These are phyloP conservation scores for Netelia virgata DNA, from an alignment of 2,888 invertebrate species.

Conservation along the genomic window DNA sequence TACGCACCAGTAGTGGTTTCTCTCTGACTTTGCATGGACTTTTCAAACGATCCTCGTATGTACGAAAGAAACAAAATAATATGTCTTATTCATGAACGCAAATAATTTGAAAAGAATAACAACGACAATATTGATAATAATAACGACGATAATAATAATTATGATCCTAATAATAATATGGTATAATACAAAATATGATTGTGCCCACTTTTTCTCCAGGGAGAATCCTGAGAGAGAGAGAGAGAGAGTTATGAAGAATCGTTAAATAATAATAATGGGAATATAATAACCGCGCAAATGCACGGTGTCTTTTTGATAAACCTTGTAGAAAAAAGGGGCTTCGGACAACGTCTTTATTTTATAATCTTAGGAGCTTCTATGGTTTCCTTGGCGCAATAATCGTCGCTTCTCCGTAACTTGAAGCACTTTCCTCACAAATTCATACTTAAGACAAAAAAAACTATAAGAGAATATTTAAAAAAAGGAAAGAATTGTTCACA, in stretches of 20 bases:
- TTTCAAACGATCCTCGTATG: too few relatives aligned
- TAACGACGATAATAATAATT: slow-evolving; percentile 12
- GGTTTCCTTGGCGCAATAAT: slow-evolving; percentile 52
- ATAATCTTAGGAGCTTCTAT: slow-evolving; percentile 44
- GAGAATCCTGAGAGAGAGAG: background rate
- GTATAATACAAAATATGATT: slow-evolving; percentile 14
- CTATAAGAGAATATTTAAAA: background rate
- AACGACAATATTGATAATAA: slow-evolving; percentile 25
- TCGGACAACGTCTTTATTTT: slow-evolving; percentile 44
- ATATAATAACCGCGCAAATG: slow-evolving; percentile 49
- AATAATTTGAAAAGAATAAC: too few relatives aligned
- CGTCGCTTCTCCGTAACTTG: slow-evolving; percentile 33
- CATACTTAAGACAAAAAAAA: slow-evolving; percentile 29
- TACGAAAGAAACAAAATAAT: background rate
- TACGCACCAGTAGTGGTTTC: too few relatives aligned
- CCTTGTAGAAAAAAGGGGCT: slow-evolving; percentile 70
- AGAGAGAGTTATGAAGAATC: slow-evolving; percentile 41
- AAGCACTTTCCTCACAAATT: slow-evolving; percentile 41
- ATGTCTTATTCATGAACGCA: background rate
- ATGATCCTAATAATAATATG: slow-evolving; percentile 17
- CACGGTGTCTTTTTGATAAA: slow-evolving; percentile 51
- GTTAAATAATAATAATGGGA: slow-evolving; percentile 39
- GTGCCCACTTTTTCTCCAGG: slow-evolving; percentile 1
- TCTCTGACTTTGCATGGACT: too few relatives aligned
- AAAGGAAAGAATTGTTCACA: slow-evolving; percentile 36